phyloP scores from a whole-genome alignment of 2,797 vertebrate genomes.

The Simalia tracyae region DNA sequence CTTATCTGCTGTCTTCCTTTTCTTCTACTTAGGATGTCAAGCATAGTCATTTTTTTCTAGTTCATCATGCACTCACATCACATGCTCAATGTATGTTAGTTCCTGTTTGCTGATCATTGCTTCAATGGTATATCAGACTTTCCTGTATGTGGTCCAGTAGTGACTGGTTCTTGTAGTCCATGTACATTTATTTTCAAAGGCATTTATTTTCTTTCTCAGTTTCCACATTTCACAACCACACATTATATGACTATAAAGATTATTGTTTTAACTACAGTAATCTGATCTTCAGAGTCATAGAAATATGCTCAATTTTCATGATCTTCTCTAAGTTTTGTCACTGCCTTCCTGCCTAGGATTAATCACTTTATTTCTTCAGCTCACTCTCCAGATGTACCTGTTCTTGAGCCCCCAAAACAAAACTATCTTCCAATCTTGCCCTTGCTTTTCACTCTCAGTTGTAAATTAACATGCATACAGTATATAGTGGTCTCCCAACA shows the following conservation, averaged over 20 bases:
- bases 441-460: background rate
- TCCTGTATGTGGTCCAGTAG: background rate
- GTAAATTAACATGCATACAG: too few relatives aligned
- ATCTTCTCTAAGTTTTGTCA: background rate
- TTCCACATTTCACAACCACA: background rate
- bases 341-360: background rate
- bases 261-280: background rate
- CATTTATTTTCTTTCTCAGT: background rate
- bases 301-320: background rate
- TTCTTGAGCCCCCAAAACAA: background rate
- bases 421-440: background rate
- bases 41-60: background rate
- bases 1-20: background rate
- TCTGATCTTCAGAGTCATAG: background rate
- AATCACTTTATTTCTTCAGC: background rate
- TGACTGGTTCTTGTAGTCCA: background rate
- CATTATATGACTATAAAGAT: background rate
- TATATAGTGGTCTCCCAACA: too few relatives aligned
- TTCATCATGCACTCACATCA: background rate
- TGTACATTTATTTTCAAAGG: background rate
- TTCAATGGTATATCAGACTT: background rate
- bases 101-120: background rate
- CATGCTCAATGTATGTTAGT: background rate
- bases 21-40: too few relatives aligned
- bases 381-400: background rate